These are phyloP conservation scores for Gobio gobio DNA, from an alignment of 2,113 vertebrate species.

Conservation along the genomic window DNA sequence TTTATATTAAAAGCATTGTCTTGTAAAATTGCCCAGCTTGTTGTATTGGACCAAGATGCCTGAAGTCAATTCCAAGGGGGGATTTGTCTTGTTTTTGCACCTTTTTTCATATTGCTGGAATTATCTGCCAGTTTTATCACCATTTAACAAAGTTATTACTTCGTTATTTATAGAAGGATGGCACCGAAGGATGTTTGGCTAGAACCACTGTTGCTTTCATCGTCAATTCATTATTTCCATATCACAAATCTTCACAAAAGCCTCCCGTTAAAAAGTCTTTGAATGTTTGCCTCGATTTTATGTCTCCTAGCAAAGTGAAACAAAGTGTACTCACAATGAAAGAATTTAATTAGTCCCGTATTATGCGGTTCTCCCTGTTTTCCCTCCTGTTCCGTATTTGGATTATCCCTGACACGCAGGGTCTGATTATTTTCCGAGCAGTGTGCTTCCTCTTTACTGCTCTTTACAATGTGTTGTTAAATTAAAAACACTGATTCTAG, in stretches of 20 bases:
- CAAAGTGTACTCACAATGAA: slow-evolving; percentile 35
- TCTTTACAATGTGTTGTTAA: slow-evolving; percentile 42
- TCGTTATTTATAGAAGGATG: slow-evolving; percentile 6
- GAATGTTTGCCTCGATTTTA: slow-evolving; percentile 29
- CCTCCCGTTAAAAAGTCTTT: background rate
- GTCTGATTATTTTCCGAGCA: slow-evolving; percentile 9
- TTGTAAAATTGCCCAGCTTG: background rate
- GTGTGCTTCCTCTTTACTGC: slow-evolving; percentile 27
- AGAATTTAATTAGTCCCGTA: slow-evolving; percentile 23
- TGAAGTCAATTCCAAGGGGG: slow-evolving; percentile 4
- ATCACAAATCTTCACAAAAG: slow-evolving; percentile 28
- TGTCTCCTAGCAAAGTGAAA: slow-evolving; percentile 43
- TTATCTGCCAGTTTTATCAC: background rate
- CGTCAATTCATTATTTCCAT: slow-evolving; percentile 32
- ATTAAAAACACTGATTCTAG: slow-evolving; percentile 34
- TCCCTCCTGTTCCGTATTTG: slow-evolving; percentile 14
- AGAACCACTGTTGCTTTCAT: slow-evolving; percentile 30
- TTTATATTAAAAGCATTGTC: background rate
- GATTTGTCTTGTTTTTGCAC: background rate
- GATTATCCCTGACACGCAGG: slow-evolving; percentile 26
- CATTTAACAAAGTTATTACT: slow-evolving; percentile 23
- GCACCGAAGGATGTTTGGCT: background rate
- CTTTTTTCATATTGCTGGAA: background rate
- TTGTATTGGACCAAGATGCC: slow-evolving; percentile 17
- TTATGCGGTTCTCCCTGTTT: slow-evolving; percentile 18